These are phyloP conservation scores for Aplysina aerophoba DNA, from an alignment of 37 sponge, comb jelly and placozoan genomes.

Conservation along the genomic window DNA sequence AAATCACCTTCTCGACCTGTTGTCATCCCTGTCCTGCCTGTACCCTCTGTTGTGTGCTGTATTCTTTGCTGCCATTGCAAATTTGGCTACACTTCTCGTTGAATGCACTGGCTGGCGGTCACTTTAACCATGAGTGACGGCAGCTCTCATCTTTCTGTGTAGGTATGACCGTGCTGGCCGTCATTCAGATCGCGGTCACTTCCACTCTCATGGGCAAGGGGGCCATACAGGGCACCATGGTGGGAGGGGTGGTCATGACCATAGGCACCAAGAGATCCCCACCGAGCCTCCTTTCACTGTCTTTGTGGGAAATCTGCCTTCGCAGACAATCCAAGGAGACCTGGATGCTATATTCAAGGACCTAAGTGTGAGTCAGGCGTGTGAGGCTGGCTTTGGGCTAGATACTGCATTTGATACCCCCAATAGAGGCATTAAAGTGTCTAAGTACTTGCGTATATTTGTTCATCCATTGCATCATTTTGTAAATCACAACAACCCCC, in stretches of 20 bases:
- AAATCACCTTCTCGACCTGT: no score
- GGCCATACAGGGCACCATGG: neutral
- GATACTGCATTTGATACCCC: no score
- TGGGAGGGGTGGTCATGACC: conserved; percentile 5
- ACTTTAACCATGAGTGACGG: neutral
- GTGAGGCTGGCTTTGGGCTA: no score
- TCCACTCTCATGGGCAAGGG: neutral
- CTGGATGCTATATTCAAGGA: conserved; percentile 86
- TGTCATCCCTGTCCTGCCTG: no score
- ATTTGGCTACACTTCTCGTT: neutral
- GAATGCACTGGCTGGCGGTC: neutral
- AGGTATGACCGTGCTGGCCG: neutral
- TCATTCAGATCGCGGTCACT: neutral
- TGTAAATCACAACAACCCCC: neutral
- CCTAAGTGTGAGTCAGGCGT: conserved; percentile 44
- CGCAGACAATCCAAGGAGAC: conserved; percentile 92
- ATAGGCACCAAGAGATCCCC: conserved; percentile 60
- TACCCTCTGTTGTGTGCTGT: no score
- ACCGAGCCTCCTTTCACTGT: conserved; percentile 91
- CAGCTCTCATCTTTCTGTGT: neutral
- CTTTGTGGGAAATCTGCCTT: conserved; percentile 93
- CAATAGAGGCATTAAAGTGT: neutral
- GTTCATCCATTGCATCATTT: neutral
- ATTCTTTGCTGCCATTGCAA: no score
- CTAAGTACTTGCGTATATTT: conserved; percentile 17